Evolutionary conservation across 2,888 invertebrate species (phyloP), one percentile per base, ranked within the genome.

Genomic region (Orgyia antiqua): DNA sequence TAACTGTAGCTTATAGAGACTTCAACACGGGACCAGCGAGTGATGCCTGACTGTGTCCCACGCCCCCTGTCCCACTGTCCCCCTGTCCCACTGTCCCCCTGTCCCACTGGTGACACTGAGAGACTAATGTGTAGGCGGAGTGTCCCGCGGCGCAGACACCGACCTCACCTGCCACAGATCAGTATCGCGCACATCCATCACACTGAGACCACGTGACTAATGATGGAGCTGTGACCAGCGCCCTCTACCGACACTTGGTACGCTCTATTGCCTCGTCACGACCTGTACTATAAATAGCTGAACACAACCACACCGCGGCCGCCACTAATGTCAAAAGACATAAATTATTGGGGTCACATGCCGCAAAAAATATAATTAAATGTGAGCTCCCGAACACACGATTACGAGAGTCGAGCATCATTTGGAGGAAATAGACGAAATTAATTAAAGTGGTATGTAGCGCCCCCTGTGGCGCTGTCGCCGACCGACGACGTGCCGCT

Each of bases 91-190:
- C n/a, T n/a, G n/a, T n/a, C n/a, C n/a, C n/a, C n/a, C n/a, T n/a
- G n/a, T n/a, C n/a, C n/a, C n/a, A n/a, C n/a, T 68, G 78, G 77
- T 71, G 79, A 74, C 79, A 75, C 69, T 51, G 60, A 34, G 58
- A 63, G 70, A 64, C 68, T 68, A 48, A 63, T 64, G 70, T 56
- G 43, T 29, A 51, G 51, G 46, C 27, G 52, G 8, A 47, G 39
- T 54, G 45, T 44, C 60, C 59, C 54, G 60, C 58, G 45, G 62
- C 52, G 65, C 29, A 13, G 50, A 51, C n/a, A n/a, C n/a, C n/a
- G n/a, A n/a, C n/a, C n/a, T n/a, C n/a, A n/a, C n/a, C n/a, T n/a
- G n/a, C n/a, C 53, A 58, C 54, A 67, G 73, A 74, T 73, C 65
- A 43, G 54, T 74, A 74, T 74, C 75, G 53, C 53, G 34, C 39